These are phyloP conservation scores for Hyphantria cunea DNA, from an alignment of 1,140 invertebrate genomes.

Conservation along the genomic window DNA sequence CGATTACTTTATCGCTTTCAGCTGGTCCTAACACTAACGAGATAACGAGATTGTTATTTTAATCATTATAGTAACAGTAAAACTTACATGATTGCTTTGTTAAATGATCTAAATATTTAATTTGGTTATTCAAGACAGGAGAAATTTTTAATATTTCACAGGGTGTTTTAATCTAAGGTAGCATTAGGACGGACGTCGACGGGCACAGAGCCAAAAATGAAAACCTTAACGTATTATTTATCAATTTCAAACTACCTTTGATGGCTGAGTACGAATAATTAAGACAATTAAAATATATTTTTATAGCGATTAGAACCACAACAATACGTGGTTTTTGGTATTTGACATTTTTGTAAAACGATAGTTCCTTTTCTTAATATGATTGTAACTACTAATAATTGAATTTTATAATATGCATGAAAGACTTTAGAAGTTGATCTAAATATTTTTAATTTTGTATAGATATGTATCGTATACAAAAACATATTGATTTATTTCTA, in stretches of 20 bases:
- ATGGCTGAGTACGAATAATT: neutral
- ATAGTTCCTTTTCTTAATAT: constrained; percentile 22
- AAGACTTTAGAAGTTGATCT: constrained; percentile 7
- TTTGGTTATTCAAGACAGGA: constrained; percentile 19
- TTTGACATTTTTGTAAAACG: constrained; percentile 7
- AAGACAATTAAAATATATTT: constrained; percentile 1
- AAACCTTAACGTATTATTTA: constrained; percentile 9
- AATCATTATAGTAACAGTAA: constrained; percentile 1
- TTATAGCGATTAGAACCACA: neutral
- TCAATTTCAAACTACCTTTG: constrained; percentile 1
- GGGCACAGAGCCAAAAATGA: constrained; percentile 27
- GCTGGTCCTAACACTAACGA: constrained; percentile 11
- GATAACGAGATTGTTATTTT: no score
- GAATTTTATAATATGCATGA: constrained; percentile 4
- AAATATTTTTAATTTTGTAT: constrained; percentile 7
- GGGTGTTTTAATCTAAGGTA: constrained; percentile 79
- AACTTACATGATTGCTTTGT: constrained; percentile 13
- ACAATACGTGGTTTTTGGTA: neutral
- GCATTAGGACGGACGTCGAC: constrained; percentile 63
- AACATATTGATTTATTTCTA: neutral
- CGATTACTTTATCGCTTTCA: constrained; percentile 21
- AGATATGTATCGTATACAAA: neutral
- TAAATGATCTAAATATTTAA: constrained; percentile 17
- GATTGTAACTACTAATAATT: neutral
- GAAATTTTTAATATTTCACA: constrained; percentile 58